These are phyloP conservation scores for Acanthosepion lycidas DNA, from an alignment of 2,888 invertebrate genomes.

Conservation along the genomic window DNA sequence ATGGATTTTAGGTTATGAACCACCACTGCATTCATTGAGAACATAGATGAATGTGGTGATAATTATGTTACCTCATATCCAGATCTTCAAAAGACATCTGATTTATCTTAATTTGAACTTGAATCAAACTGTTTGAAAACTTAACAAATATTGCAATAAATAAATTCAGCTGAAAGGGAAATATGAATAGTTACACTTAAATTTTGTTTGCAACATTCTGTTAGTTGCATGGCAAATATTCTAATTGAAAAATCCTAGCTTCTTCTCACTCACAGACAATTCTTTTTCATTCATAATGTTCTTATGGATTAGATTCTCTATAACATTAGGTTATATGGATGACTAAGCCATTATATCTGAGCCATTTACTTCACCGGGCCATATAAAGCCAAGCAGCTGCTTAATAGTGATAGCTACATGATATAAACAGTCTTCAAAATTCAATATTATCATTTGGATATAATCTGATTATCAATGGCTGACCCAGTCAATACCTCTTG, in stretches of 20 bases:
- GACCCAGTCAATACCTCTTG: background rate
- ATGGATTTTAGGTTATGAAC: too few species aligned
- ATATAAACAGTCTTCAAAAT: conserved; percentile 18
- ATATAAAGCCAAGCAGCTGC: background rate
- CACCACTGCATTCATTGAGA: too few species aligned
- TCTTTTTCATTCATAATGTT: background rate
- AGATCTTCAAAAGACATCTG: too few species aligned
- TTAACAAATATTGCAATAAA: too few species aligned
- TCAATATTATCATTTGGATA: background rate
- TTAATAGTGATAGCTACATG: background rate
- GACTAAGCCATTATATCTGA: background rate
- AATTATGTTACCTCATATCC: too few species aligned
- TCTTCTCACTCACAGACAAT: background rate
- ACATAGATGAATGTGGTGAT: too few species aligned
- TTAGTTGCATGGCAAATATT: too few species aligned
- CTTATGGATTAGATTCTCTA: background rate
- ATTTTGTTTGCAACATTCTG: too few species aligned
- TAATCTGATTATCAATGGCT: background rate
- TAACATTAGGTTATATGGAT: background rate
- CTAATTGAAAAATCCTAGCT: background rate
- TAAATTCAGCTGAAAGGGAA: too few species aligned
- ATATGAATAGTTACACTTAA: too few species aligned
- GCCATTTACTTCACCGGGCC: background rate
- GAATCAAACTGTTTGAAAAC: too few species aligned
- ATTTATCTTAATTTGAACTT: too few species aligned